Base-by-base conservation (phyloP, 2,888 invertebrate species). In the Lepas anatifera region DNA sequence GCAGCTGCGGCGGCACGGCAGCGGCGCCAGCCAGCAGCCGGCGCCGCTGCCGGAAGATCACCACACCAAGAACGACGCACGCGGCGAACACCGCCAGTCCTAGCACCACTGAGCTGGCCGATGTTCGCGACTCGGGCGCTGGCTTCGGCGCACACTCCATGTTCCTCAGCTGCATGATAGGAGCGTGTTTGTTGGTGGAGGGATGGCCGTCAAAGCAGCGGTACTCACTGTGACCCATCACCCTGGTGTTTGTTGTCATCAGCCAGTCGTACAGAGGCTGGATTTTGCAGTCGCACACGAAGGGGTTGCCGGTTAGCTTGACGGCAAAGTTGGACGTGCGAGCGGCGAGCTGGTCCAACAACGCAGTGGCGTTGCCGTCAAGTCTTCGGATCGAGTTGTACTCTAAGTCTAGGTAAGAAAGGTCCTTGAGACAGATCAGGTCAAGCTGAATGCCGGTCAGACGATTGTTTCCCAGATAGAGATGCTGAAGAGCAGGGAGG, bases 351-450 rank as follows among this genome's bases (percentile, higher is more conserved):
- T n/a, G n/a, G n/a, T n/a, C n/a, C n/a, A 89, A 80, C 18, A 80
- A 73, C 86, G 67, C 70, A 41, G 73, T 22, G 70, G 73, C 71
- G 37, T 70, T 27, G 35, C 35, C 8, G 58, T 29, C 22, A 69
- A 69, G 2, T 87, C 64, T 25, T 7, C 48, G 37, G 73, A 74
- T 8, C 25, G 43, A 16, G 67, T 64, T 27, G 73, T 71, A 1
- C 76, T 87, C 86, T 64, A 89, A 79, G 78, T 90, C 89, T 69
- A 90, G 79, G 76, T 86, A 87, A 52, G 86, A 80, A 27, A 90
- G 78, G 72, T 86, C 83, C 69, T 83, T 83, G 66, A 89, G 79
- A 77, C 90, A 90, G 13, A 82, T 81, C n/a, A 89, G 80, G 74
- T 87, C 85, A 75, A 89, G 87, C 75, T 86, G 85, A 2, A 89